Base-by-base conservation (phyloP, 2,888 invertebrate genomes). In the Amphipoea lucens region DNA sequence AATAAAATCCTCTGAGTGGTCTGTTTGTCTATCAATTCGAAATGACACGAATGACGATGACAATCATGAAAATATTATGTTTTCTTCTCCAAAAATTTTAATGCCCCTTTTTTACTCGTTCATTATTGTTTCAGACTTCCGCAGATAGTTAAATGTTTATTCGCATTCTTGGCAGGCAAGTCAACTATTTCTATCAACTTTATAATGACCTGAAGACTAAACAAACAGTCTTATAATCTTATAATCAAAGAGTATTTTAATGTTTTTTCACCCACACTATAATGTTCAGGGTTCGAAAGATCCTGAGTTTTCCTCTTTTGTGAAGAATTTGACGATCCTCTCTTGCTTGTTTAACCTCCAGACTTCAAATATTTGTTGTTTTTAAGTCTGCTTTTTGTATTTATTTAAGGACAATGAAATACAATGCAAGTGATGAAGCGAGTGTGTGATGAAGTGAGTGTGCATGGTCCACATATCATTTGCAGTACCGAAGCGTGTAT, bases 101-200 rank as follows among this genome's bases (percentile, higher is more conserved):
- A 40, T 70, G 45, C n/a, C 29, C 36, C 36, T 36, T 71, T 74
- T 73, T 42, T 48, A 67, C 40, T 4, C 42, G 36, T 45, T 57
- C 14, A 68, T 11, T 78, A 40, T 83, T 78, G 62, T 86, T 75
- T 57, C 42, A 66, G 69, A 76, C 63, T 74, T 76, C 66, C 69
- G 68, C 66, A 54, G 62, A 62, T 45, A 72, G 23, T 71, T 66
- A 57, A 77, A 76, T 74, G 48, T 74, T 62, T 73, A 83, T 87
- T 75, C 63, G 66, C 54, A 84, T 77, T 85, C 87, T 87, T 87
- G 85, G 79, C 87, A 87, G 73, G 67, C 45, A 72, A 74, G 83
- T 83, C 67, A 76, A 83, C 74, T 77, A 66, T 75, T 75, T 76
- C 62, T 23, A 78, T 83, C 66, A 86, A 74, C 60, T 74, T 76